Conservation (phyloP, 2,888 invertebrate genomes). For the Plagodis pulveraria region DNA sequence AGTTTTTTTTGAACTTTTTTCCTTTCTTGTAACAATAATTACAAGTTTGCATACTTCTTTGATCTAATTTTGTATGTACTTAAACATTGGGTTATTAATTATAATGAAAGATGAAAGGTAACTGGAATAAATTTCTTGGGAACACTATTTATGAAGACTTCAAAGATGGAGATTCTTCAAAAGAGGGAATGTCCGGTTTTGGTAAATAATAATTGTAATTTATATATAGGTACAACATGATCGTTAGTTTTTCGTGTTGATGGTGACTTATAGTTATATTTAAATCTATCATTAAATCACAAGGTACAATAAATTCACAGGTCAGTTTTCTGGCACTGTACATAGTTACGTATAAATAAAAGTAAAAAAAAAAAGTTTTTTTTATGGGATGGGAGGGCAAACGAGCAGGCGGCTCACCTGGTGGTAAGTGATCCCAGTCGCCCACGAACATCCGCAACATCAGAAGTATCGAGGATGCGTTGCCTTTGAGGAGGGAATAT, state of each 20-base stretch:
- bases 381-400: too few relatives aligned
- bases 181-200: background rate
- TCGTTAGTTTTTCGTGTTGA: too few relatives aligned
- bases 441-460: too few relatives aligned
- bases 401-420: too few relatives aligned
- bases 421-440: too few relatives aligned
- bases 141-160: conserved; percentile 18
- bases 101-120: conserved; percentile 12
- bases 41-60: conserved; percentile 55
- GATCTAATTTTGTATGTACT: conserved; percentile 54
- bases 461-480: too few relatives aligned
- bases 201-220: background rate
- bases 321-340: too few relatives aligned
- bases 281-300: too few relatives aligned
- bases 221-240: background rate
- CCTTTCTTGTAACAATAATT: conserved; percentile 50
- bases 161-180: conserved; percentile 12
- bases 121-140: conserved; percentile 4
- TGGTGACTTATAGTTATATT: too few relatives aligned
- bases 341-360: background rate
- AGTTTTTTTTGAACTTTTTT: conserved; percentile 44
- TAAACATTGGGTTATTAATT: conserved; percentile 37
- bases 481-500: too few relatives aligned
- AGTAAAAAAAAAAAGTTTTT: too few relatives aligned
- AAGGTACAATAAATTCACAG: too few relatives aligned